Base-by-base conservation (phyloP, 2,888 invertebrate species). In the Drosophila quinaria region DNA sequence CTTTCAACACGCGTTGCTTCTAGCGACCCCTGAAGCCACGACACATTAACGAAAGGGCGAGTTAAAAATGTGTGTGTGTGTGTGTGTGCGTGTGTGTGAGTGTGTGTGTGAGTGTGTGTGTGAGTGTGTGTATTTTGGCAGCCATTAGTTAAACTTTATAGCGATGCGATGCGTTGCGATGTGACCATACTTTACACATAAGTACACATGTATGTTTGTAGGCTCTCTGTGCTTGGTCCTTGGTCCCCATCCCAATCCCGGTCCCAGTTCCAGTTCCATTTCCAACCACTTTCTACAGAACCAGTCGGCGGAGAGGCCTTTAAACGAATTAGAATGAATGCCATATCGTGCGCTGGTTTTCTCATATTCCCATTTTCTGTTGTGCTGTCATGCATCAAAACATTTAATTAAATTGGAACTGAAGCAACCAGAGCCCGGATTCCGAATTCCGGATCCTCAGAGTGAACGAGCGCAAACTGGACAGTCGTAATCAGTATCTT, bases 371-470 rank as follows among this genome's bases (percentile, higher is more conserved):
- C 10, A 33, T 55, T 56, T 35, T 46, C 54, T 64, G 49, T 64
- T 65, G 68, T 56, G 71, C 85, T 84, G 85, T 89, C 89, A 90
- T 84, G 86, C 90, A 84, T 86, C 81, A 89, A 87, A 89, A 87
- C 85, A 89, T 86, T 86, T 90, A 89, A 86, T 86, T 86, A 86
- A 86, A 90, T 86, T 90, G 78, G 70, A 80, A 64, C 78, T 71
- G 77, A 74, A 70, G 70, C 69, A 60, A 70, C 70, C 70, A 19
- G 37, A 49, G 42, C 25, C 37, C 31, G 19, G 29, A 29, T 44
- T 44, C n/a, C n/a, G n/a, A n/a, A n/a, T n/a, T n/a, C 31, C 50
- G 33, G 4, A 42, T 29, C 22, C 37, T 55, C 17, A 2, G 41
- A 19, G 44, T 22, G 44, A 52, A 63, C 47, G 63, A 50, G 3